Evolutionary conservation across 2,888 invertebrate species (phyloP).

Genomic region (Eupithecia insigniata): DNA sequence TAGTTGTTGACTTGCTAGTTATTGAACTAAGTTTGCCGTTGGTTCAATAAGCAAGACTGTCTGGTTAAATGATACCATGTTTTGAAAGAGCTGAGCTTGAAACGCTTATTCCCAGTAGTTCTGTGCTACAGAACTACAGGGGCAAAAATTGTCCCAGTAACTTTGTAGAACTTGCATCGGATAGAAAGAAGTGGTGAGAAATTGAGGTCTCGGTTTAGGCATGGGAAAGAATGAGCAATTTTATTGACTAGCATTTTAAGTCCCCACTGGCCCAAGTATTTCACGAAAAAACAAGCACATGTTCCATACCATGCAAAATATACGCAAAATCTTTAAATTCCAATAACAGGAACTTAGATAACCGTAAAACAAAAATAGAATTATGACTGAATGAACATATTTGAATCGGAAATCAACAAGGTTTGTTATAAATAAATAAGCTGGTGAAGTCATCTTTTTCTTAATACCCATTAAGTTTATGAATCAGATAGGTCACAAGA

Average conservation of each 20-base stretch:
- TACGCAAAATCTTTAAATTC: not conserved
- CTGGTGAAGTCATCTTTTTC: conserved; percentile 30
- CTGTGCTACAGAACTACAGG: too few species aligned
- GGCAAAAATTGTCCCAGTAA: not conserved
- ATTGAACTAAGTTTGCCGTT: not conserved
- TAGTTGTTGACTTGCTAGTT: not conserved
- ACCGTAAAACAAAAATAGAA: conserved; percentile 20
- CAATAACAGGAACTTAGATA: conserved; percentile 15
- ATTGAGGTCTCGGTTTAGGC: not conserved
- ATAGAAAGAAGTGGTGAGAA: not conserved
- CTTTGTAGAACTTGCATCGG: not conserved
- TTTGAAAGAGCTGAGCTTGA: not conserved
- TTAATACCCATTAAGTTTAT: conserved; percentile 15
- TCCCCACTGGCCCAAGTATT: too few species aligned
- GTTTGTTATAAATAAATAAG: conserved; percentile 28
- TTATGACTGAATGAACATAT: conserved; percentile 10
- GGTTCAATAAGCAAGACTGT: not conserved
- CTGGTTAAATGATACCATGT: not conserved
- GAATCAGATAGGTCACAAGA: conserved; percentile 10
- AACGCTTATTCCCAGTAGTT: not conserved
- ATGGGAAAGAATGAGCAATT: too few species aligned
- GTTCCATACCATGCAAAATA: not conserved
- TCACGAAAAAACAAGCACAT: too few species aligned
- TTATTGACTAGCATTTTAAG: too few species aligned
- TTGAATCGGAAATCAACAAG: conserved; percentile 24